Percentiles rank a stretch among this genome's conserved stretches.
Evolutionary conservation across 2,797 vertebrate species (phyloP).

Genomic region (Onychomys torridus): DNA sequence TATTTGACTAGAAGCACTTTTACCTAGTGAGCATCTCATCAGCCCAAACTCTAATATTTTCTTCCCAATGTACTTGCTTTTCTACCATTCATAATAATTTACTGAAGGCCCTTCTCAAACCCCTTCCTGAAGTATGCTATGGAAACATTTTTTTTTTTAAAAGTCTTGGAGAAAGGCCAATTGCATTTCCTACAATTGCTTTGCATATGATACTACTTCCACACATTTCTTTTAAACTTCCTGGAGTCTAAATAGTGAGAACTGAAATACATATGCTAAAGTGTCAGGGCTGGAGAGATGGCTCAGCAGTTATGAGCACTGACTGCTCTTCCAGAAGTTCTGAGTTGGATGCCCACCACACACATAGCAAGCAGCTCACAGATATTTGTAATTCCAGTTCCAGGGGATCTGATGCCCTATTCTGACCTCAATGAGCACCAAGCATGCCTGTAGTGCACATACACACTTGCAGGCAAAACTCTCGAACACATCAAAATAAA

Average conservation of each 20-base stretch:
- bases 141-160: not conserved
- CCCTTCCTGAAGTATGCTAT: constrained; percentile 23
- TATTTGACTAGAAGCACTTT: not conserved
- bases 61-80: not conserved
- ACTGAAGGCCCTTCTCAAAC: not conserved
- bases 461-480: not conserved
- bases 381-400: not conserved
- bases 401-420: not conserved
- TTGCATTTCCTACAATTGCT: constrained; percentile 17
- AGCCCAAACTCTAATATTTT: not conserved
- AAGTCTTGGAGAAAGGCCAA: constrained; percentile 1
- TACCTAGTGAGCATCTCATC: not conserved
- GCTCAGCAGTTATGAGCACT: not conserved
- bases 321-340: not conserved
- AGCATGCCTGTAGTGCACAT: not conserved
- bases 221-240: constrained; percentile 13
- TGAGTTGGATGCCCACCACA: not conserved
- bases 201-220: constrained; percentile 28
- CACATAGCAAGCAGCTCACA: not conserved
- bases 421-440: not conserved
- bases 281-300: not conserved
- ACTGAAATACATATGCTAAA: not conserved
- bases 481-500: not conserved
- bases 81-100: not conserved
- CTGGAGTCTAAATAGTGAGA: constrained; percentile 5